Base-by-base conservation (phyloP, 2,888 invertebrate genomes). In the Mythimna albipuncta region DNA sequence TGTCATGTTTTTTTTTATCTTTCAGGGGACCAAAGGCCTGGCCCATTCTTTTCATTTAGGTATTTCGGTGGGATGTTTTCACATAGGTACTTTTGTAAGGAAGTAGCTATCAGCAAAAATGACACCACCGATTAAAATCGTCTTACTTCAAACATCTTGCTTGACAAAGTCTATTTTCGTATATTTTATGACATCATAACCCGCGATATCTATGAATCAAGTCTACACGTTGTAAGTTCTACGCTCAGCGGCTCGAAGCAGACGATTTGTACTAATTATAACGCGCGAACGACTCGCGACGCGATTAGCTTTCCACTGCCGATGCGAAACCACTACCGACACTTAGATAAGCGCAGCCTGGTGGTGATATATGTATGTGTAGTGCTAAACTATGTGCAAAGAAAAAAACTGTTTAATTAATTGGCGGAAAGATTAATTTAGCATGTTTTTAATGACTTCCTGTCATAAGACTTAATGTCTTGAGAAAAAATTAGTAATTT, bases 231-330 rank as follows among this genome's bases (percentile, higher is more conserved):
- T 89, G 72, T 7, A 83, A 88, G 79, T 67, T 91, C 94, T 94
- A 85, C 70, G 76, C 64, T 61, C 72, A 80, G 77, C 89, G 87
- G 87, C 89, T 83, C 83, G 87, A 47, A 90, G 90, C 90, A 93
- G 91, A 92, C 95, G 92, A 95, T 95, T 96, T 96, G 95, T 96
- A 95, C 94, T 95, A 95, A 96, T 96, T 95, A 95, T 95, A 93
- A 95, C 95, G 95, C 95, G 95, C 94, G 95, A 95, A 92, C 92
- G 93, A 91, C 89, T 90, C 90, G 89, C 91, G 92, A 92, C 91
- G 89, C 93, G 94, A 94, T 95, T 95, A 95, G 94, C 94, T 94
- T 93, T 92, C 92, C 90, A 91, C 90, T 92, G 88, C 85, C 86
- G 87, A 91, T 82, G 85, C 86, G 84, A 88, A 88, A 85, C 87